Base-by-base conservation (phyloP, 2,888 invertebrate species). In the Ormyrus pomaceus region DNA sequence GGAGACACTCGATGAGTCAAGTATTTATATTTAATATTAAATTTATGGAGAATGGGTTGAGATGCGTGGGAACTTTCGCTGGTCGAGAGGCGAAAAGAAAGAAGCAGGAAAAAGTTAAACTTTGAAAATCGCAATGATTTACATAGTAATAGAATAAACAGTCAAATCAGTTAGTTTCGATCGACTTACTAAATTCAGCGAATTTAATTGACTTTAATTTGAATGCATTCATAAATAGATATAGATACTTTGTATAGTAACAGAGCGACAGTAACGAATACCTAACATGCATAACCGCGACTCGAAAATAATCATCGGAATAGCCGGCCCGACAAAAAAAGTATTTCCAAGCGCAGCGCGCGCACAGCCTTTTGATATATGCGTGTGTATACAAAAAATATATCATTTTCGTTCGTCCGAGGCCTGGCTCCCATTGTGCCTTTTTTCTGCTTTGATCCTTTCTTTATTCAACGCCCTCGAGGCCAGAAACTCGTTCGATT, bases 381-480 rank as follows among this genome's bases (percentile, higher is more conserved):
- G 51, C 10, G 55, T 58, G 51, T 46, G 9, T 6, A 65, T 7
- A 65, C 34, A 71, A 81, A 73, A 77, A 73, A 81, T 77, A 81
- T 70, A 81, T 81, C 77, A 81, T 77, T 77, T 76, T 64, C 68
- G 34, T 71, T 5, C 13, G 71, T 51, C 73, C 2, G 66, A 13
- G 19, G 19, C 13, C 48, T 56, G 46, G 46, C 66, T 46, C 13
- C 65, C 9, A 81, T 81, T 81, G 71, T 66, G 59, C 64, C 64
- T 66, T 70, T 69, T 74, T 78, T 75, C 74, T 58, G 68, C 75
- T 74, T 77, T 71, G 74, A 78, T 77, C 61, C 51, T 61, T 75
- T 72, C 73, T 71, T 66, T 76, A 66, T 78, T 66, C 62, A 59
- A 68, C 56, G 58, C 68, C 55, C 71, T 53, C 53, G 65, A 55